phyloP scores from a whole-genome alignment of 2,113 vertebrate species.

The Dermatemys mawii region DNA sequence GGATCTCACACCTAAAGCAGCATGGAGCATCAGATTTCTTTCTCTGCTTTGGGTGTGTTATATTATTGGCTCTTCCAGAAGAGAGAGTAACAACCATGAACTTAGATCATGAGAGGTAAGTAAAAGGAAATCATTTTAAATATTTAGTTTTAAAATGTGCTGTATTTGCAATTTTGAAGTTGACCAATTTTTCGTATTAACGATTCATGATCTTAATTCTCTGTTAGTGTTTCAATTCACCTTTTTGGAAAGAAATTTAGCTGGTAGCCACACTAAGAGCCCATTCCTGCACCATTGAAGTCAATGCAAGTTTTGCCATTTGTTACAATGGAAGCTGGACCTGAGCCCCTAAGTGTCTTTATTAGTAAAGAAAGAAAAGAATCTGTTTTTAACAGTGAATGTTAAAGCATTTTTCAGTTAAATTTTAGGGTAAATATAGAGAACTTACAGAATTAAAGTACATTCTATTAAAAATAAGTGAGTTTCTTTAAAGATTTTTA shows the following conservation, averaged over 20 bases:
- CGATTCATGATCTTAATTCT: neutral
- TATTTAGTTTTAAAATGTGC: neutral
- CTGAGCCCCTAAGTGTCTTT: neutral
- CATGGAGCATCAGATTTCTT: neutral
- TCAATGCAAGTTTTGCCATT: neutral
- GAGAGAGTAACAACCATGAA: neutral
- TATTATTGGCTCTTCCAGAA: neutral
- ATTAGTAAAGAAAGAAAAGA: neutral
- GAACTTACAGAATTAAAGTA: neutral
- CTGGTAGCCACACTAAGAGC: neutral
- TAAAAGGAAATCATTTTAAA: neutral
- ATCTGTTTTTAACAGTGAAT: neutral
- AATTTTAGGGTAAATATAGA: neutral
- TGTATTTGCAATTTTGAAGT: neutral
- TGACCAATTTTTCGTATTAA: neutral
- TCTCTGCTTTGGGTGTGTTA: neutral
- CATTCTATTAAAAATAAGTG: neutral
- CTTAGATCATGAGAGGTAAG: neutral
- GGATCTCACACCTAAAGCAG: neutral
- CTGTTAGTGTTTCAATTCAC: neutral
- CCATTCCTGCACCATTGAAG: neutral
- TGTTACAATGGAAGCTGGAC: neutral
- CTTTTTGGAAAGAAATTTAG: constrained; percentile 17
- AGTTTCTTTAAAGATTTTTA: neutral
- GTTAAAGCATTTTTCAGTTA: neutral